These are phyloP conservation scores for Dasypolia templi DNA, from an alignment of 2,888 invertebrate species.

Conservation along the genomic window DNA sequence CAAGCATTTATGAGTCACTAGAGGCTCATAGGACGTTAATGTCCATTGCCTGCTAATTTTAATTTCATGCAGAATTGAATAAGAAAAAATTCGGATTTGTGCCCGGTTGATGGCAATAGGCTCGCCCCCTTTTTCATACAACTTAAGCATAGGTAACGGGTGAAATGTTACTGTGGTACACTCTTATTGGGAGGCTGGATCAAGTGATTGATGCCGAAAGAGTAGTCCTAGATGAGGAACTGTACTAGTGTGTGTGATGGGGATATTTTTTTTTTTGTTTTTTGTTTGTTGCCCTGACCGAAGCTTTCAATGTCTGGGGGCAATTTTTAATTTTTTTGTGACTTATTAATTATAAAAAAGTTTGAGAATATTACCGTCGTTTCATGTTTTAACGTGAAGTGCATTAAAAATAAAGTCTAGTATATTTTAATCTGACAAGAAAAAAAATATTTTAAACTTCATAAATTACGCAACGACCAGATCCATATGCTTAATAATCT, in stretches of 20 bases:
- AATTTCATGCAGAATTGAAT: not conserved
- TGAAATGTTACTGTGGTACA: not conserved
- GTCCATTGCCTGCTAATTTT: no score
- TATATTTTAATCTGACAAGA: not conserved
- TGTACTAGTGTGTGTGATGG: not conserved
- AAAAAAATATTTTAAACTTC: not conserved
- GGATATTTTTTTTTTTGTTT: not conserved
- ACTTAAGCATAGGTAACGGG: not conserved
- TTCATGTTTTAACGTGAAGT: not conserved
- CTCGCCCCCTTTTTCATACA: not conserved
- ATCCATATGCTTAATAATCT: constrained; percentile 37
- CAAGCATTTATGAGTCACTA: constrained; percentile 34
- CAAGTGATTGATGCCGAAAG: not conserved
- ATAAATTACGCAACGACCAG: not conserved
- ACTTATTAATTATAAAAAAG: not conserved
- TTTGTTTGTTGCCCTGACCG: not conserved
- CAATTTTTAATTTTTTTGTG: not conserved
- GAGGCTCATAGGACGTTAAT: not conserved
- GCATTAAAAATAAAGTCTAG: not conserved
- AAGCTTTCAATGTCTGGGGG: not conserved
- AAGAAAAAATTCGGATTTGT: not conserved
- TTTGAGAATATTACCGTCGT: not conserved
- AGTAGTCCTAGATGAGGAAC: not conserved
- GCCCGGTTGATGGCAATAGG: not conserved
- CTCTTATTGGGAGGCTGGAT: not conserved